phyloP scores from a whole-genome alignment of 2,888 invertebrate genomes.

The Lithophane ornitopus region DNA sequence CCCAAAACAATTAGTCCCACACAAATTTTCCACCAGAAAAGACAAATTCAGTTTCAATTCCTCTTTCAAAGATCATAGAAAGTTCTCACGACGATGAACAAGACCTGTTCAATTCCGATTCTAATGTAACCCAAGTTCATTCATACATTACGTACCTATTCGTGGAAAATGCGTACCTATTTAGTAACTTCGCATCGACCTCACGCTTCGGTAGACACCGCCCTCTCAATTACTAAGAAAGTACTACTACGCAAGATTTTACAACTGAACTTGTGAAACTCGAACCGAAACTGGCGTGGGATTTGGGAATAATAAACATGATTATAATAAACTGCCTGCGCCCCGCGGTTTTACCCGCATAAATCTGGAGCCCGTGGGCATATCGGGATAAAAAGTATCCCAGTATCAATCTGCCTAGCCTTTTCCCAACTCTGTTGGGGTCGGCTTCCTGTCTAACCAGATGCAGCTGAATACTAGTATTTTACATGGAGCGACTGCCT shows the following conservation, averaged over 20 bases:
- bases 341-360: too few species aligned
- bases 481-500: too few species aligned
- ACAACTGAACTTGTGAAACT: slow-evolving; percentile 22
- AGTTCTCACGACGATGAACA: neutral
- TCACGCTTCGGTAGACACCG: slow-evolving; percentile 23
- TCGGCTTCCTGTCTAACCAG: too few species aligned
- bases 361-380: too few species aligned
- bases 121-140: slow-evolving; percentile 3
- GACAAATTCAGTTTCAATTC: neutral
- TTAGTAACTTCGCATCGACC: slow-evolving; percentile 32
- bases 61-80: neutral
- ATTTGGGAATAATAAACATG: slow-evolving; percentile 1
- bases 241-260: slow-evolving; percentile 28
- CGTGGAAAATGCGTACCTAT: slow-evolving; percentile 29
- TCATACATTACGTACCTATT: slow-evolving; percentile 22
- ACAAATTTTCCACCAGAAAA: neutral
- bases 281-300: slow-evolving; percentile 1
- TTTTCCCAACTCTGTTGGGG: too few species aligned
- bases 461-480: too few species aligned
- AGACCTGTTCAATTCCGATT: slow-evolving; percentile 11
- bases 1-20: neutral
- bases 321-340: neutral
- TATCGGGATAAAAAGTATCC: too few species aligned
- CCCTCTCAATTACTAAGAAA: slow-evolving; percentile 45
- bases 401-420: too few species aligned